Conservation (phyloP, 2,888 invertebrate species). For the Helobdella robusta region DNA sequence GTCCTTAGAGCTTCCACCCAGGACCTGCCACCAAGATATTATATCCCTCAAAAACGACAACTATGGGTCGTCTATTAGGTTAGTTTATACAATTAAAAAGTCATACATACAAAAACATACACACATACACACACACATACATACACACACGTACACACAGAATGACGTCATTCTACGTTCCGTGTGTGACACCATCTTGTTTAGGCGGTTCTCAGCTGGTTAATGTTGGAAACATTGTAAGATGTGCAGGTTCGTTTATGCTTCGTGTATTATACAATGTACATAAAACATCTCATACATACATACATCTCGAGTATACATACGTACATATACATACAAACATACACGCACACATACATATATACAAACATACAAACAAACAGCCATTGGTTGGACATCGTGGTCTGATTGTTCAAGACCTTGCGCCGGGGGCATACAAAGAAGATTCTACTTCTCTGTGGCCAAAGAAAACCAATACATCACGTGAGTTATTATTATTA, state of each 20-base stretch:
- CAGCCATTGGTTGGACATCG: slow-evolving; percentile 19
- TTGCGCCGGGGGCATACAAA: slow-evolving; percentile 18
- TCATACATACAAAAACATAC: not conserved
- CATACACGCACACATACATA: not conserved
- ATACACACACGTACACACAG: not conserved
- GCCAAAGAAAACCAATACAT: not conserved
- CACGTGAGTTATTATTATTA: not conserved
- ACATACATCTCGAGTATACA: no score
- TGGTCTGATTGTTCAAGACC: slow-evolving; percentile 5
- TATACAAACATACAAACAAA: no score
- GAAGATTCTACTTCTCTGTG: not conserved
- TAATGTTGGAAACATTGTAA: not conserved
- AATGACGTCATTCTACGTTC: not conserved
- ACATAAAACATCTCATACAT: no score
- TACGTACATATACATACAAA: no score
- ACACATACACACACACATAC: not conserved
- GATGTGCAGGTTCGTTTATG: not conserved
- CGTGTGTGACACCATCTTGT: slow-evolving; percentile 5
- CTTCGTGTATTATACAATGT: not conserved
- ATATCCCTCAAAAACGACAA: not conserved
- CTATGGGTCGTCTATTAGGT: slow-evolving; percentile 15
- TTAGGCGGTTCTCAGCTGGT: slow-evolving; percentile 8
- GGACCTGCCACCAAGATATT: not conserved
- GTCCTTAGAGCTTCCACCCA: not conserved
- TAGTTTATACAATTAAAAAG: not conserved